These are phyloP conservation scores for Hedya salicella DNA, from an alignment of 2,888 invertebrate species.

Conservation along the genomic window DNA sequence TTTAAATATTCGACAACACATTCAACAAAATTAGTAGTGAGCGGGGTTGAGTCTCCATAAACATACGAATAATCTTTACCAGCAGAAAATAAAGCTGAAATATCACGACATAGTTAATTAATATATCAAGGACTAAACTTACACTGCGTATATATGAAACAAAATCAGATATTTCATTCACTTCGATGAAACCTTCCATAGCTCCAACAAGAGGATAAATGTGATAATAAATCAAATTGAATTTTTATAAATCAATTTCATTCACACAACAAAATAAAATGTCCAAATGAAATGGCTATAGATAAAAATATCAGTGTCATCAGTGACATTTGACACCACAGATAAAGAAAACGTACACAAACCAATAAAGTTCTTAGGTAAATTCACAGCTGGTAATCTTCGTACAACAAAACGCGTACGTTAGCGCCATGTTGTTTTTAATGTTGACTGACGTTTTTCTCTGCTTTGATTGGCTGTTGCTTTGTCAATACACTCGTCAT, in stretches of 20 bases:
- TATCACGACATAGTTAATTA: background rate
- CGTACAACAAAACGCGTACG: too few species aligned
- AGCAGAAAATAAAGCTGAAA: background rate
- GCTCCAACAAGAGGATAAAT: constrained; percentile 36
- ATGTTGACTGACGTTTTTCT: too few species aligned
- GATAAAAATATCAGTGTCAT: constrained; percentile 20
- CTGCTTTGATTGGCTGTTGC: too few species aligned
- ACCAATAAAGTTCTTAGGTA: background rate
- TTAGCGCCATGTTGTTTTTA: too few species aligned
- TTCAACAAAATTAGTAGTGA: background rate
- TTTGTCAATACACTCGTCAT: too few species aligned
- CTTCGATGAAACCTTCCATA: constrained; percentile 87
- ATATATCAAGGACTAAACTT: constrained; percentile 71
- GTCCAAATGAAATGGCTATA: constrained; percentile 10
- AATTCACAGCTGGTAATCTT: too few species aligned
- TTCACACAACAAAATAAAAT: constrained; percentile 38
- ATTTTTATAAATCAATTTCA: constrained; percentile 17
- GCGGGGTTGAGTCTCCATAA: background rate
- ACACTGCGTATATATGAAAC: constrained; percentile 92
- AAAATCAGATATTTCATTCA: constrained; percentile 91
- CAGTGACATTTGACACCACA: constrained; percentile 32
- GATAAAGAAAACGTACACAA: constrained; percentile 5
- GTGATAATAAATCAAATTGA: constrained; percentile 5
- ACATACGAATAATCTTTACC: background rate
- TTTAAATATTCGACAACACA: background rate